Evolutionary conservation across 2,113 vertebrate species (phyloP).

Genomic region (Vireo altiloquus): DNA sequence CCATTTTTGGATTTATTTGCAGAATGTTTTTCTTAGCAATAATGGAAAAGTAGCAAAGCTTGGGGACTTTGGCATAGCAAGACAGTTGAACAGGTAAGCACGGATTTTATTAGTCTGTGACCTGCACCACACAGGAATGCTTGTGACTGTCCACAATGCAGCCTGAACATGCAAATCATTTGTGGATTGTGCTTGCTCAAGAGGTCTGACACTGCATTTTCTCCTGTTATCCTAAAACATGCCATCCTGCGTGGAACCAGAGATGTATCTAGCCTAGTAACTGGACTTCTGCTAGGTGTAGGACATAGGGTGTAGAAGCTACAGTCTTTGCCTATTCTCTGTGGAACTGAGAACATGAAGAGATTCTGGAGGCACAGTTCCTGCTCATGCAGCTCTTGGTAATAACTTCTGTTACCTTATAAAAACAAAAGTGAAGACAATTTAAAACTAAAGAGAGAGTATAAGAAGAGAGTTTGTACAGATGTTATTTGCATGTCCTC

Average conservation of each 20-base stretch:
- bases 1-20: conserved; percentile 13
- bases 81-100: conserved; percentile 88
- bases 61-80: conserved; percentile 93
- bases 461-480: neutral
- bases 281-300: neutral
- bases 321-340: neutral
- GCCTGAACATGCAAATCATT: neutral
- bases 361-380: neutral
- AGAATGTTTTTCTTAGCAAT: conserved; percentile 92
- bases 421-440: neutral
- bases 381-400: neutral
- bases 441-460: neutral
- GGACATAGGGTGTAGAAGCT: neutral
- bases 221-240: neutral
- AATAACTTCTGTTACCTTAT: neutral
- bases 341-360: neutral
- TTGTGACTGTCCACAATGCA: neutral
- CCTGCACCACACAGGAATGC: neutral
- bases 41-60: conserved; percentile 85
- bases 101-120: neutral
- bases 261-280: neutral
- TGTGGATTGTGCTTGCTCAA: neutral
- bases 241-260: neutral
- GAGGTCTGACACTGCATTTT: neutral
- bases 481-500: neutral